Base-by-base conservation (phyloP, 64 coral and sea anemone genomes). In the Catalaphyllia jardinei region DNA sequence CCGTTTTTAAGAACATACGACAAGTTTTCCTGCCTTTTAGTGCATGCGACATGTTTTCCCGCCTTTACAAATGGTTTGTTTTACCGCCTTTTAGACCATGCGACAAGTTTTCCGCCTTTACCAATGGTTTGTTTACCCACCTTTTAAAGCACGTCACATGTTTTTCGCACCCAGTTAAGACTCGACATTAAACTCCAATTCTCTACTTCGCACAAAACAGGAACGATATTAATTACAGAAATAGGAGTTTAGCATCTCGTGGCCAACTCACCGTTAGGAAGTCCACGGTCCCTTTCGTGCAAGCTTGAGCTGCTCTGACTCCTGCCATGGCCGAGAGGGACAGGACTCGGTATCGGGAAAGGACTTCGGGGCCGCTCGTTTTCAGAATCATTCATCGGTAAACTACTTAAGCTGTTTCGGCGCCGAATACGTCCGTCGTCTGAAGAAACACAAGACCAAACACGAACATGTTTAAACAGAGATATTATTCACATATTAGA, bases 331-430 rank as follows among this genome's bases (percentile, higher is more conserved):
- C 60, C 90, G 60, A 92, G 90, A 79, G 90, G 90, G n/a, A 92
- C 83, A 33, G 90, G 90, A 69, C 90, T 92, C 15, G 90, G 65
- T 18, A 79, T 71, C 31, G 90, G 90, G 31, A 87, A 78, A 27
- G 90, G 82, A 65, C 81, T 87, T 9, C 81, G 60, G 3, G 73
- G 71, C 72, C 83, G 35, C 72, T 75, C 74, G 14, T 8, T 50
- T 59, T 92, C 90, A 22, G 75, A 76, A 51, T 92, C 90, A 27
- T 72, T 87, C 29, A 30, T 49, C 60, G 90, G 90, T 51, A 92
- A 78, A 62, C 75, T 92, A 18, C 90, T 92, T 59, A 86, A 78
- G 75, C 90, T 92, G 90, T 92, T 92, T 19, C 90, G 90, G 73
- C 90, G 90, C 27, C 86, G 90, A 25, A 69, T 72, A 86, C 60